phyloP scores from a whole-genome alignment of 2,888 invertebrate species.

The Apotomis betuletana region DNA sequence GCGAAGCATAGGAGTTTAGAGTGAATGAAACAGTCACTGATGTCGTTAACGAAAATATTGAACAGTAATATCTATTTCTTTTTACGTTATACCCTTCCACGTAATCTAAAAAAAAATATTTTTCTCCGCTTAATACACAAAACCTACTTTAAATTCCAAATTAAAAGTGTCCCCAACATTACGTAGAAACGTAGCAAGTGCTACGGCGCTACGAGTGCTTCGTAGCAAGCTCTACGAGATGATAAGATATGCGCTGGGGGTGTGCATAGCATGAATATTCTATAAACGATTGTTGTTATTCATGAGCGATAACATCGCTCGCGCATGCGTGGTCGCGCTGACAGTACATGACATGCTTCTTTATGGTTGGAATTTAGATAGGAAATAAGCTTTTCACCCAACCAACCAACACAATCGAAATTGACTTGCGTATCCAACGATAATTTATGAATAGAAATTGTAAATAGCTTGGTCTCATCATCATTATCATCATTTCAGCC shows the following conservation, averaged over 20 bases:
- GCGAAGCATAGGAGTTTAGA: no score
- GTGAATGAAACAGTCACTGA: no score
- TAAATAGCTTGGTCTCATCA: no score
- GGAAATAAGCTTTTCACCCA: background rate
- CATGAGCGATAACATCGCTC: slow-evolving; percentile 33
- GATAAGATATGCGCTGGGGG: slow-evolving; percentile 38
- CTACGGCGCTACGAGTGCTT: slow-evolving; percentile 24
- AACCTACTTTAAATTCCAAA: background rate
- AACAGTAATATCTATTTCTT: no score
- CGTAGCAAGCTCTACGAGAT: slow-evolving; percentile 37
- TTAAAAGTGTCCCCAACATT: background rate
- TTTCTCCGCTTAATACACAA: no score
- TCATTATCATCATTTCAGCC: no score
- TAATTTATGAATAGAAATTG: no score
- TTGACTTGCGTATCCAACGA: no score
- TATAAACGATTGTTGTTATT: slow-evolving; percentile 40
- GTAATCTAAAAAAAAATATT: no score
- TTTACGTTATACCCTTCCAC: no score
- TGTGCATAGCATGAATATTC: slow-evolving; percentile 41
- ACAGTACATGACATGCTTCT: slow-evolving; percentile 22
- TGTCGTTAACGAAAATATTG: no score
- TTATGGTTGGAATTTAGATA: slow-evolving; percentile 16
- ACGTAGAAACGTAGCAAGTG: background rate
- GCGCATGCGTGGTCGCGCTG: slow-evolving; percentile 25
- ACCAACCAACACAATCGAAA: no score